Evolutionary conservation across 2,797 vertebrate genomes (phyloP).

Genomic region (Enteromius argenteus): DNA sequence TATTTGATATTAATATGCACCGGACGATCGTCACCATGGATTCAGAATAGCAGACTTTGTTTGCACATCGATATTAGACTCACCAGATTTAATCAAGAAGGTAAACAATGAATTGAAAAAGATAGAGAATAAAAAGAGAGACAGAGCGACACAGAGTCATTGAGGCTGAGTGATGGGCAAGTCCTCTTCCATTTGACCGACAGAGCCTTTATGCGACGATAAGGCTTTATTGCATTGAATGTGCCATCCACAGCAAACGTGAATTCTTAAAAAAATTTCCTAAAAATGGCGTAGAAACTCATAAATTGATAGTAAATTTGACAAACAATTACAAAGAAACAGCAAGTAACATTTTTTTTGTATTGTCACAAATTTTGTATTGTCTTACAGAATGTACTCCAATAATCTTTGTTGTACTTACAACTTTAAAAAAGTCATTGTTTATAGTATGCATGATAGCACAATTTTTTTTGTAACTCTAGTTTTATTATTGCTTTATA

Average conservation of each 20-base stretch:
- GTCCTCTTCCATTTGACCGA: constrained; percentile 32
- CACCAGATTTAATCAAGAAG: constrained; percentile 81
- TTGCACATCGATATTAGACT: constrained; percentile 84
- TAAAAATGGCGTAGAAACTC: background rate
- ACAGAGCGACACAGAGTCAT: constrained; percentile 23
- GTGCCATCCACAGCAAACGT: background rate
- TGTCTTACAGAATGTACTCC: background rate
- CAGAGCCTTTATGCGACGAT: background rate
- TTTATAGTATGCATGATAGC: background rate
- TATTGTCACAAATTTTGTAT: background rate
- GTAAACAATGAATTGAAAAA: constrained; percentile 74
- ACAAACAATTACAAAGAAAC: background rate
- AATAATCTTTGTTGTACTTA: background rate
- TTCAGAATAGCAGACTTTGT: constrained; percentile 77
- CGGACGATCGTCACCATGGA: constrained; percentile 70
- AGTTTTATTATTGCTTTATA: background rate
- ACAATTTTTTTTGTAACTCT: background rate
- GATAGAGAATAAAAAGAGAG: constrained; percentile 34
- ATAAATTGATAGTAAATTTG: background rate
- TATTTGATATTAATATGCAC: constrained; percentile 80
- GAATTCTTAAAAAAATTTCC: background rate
- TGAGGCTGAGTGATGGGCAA: constrained; percentile 28
- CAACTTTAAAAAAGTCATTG: background rate
- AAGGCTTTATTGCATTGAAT: background rate
- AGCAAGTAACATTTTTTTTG: background rate